These are phyloP conservation scores for Cenopis cana DNA, from an alignment of 2,888 invertebrate species.

Conservation along the genomic window DNA sequence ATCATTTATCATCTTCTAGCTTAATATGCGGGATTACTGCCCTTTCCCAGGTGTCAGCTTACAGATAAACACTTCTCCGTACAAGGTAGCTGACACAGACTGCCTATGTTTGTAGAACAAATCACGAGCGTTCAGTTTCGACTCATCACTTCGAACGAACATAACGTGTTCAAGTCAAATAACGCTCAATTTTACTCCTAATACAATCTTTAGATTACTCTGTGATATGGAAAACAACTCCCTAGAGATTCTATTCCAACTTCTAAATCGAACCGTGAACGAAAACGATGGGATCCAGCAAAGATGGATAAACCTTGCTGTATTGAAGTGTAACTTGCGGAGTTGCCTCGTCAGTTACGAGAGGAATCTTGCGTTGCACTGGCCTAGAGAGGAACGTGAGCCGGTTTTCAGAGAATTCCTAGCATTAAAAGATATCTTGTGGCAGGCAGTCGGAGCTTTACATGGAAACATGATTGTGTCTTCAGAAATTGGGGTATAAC, in stretches of 20 bases:
- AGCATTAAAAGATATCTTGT: constrained; percentile 65
- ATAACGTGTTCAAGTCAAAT: neutral
- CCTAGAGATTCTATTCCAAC: constrained; percentile 53
- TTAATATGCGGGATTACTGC: constrained; percentile 42
- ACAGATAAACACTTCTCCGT: constrained; percentile 70
- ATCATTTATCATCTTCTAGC: constrained; percentile 26
- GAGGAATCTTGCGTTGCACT: constrained; percentile 53
- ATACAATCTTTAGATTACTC: neutral
- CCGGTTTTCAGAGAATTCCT: constrained; percentile 59
- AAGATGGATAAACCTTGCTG: constrained; percentile 70
- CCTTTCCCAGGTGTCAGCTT: constrained; percentile 66
- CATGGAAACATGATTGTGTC: constrained; percentile 64
- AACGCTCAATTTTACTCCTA: neutral
- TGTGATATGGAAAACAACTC: constrained; percentile 53
- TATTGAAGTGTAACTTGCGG: constrained; percentile 65
- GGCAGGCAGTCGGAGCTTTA: constrained; percentile 69
- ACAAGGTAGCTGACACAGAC: constrained; percentile 63
- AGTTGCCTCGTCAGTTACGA: constrained; percentile 61
- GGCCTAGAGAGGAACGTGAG: constrained; percentile 54
- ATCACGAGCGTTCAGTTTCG: constrained; percentile 23
- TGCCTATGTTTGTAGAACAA: constrained; percentile 22
- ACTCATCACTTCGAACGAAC: neutral
- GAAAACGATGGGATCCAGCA: constrained; percentile 55
- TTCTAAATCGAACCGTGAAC: constrained; percentile 56
- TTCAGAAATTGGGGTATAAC: constrained; percentile 48